A percentile compares a stretch with the other conserved stretches of the same genome.
Evolutionary conservation across 2,113 vertebrate genomes (phyloP).

Genomic region (Cinclus mexicanus): DNA sequence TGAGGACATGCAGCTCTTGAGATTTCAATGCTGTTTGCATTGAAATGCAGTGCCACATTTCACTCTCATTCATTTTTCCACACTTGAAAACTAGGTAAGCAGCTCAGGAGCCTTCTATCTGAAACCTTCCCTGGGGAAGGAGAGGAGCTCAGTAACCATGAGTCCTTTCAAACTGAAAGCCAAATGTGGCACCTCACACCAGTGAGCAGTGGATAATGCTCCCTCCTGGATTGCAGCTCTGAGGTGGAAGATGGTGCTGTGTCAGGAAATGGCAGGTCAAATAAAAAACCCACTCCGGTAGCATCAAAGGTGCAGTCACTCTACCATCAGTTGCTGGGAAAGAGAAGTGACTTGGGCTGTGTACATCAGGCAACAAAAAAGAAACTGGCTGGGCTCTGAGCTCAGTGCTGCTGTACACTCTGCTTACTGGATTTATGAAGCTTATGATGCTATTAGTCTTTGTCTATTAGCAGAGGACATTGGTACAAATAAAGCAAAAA

Average conservation of each 20-base stretch:
- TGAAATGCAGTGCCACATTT: background rate
- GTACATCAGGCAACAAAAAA: background rate
- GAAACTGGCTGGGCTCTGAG: background rate
- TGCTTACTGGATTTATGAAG: background rate
- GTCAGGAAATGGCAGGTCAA: background rate
- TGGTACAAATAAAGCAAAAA: background rate
- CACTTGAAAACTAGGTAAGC: background rate
- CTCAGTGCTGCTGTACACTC: background rate
- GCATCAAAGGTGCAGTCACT: background rate
- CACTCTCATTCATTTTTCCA: background rate
- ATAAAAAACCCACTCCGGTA: background rate
- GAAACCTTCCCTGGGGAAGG: background rate
- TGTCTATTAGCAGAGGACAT: background rate
- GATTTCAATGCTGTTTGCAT: accelerated
- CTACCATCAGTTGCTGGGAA: background rate
- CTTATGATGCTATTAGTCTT: background rate
- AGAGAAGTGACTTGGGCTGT: background rate
- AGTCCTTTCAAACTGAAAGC: background rate
- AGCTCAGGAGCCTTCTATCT: background rate
- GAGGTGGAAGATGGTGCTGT: background rate
- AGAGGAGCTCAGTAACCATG: background rate
- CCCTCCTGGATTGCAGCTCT: background rate
- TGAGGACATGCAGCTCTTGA: background rate
- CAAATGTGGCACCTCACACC: background rate
- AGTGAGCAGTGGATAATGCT: background rate